Evolutionary conservation across 2,888 invertebrate species (phyloP).

Genomic region (Nymphalis polychloros): DNA sequence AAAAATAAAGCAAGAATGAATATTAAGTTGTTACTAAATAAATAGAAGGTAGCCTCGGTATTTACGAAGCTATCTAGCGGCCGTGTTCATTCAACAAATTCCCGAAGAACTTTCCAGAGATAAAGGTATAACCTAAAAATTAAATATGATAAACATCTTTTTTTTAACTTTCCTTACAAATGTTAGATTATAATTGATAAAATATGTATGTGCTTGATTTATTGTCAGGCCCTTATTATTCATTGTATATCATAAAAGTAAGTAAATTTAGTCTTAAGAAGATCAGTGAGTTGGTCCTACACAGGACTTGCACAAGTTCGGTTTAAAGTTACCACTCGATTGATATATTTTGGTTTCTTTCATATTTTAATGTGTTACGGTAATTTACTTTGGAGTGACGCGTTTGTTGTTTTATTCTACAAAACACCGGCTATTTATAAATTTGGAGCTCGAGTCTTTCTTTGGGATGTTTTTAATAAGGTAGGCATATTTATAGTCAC

Average conservation of each 20-base stretch:
- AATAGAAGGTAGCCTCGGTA: slow-evolving; percentile 29
- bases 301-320: no score
- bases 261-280: no score
- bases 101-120: slow-evolving; percentile 25
- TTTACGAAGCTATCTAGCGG: slow-evolving; percentile 35
- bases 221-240: slow-evolving; percentile 9
- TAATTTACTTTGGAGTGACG: no score
- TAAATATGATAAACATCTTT: slow-evolving; percentile 25
- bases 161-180: slow-evolving; percentile 15
- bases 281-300: no score
- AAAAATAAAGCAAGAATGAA: slow-evolving; percentile 17
- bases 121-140: slow-evolving; percentile 29
- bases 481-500: no score
- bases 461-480: no score
- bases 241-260: neutral
- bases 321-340: no score
- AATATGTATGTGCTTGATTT: neutral
- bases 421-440: no score
- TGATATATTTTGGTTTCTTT: no score
- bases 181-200: slow-evolving; percentile 2
- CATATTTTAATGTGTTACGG: no score
- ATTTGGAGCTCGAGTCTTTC: no score
- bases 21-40: slow-evolving; percentile 35
- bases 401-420: no score
- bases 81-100: slow-evolving; percentile 31